Percentiles rank a stretch among this genome's conserved stretches.
These are phyloP conservation scores for Trichoplax adhaerens DNA, from an alignment of 37 sponge, comb jelly and placozoan species.

Conservation along the genomic window DNA sequence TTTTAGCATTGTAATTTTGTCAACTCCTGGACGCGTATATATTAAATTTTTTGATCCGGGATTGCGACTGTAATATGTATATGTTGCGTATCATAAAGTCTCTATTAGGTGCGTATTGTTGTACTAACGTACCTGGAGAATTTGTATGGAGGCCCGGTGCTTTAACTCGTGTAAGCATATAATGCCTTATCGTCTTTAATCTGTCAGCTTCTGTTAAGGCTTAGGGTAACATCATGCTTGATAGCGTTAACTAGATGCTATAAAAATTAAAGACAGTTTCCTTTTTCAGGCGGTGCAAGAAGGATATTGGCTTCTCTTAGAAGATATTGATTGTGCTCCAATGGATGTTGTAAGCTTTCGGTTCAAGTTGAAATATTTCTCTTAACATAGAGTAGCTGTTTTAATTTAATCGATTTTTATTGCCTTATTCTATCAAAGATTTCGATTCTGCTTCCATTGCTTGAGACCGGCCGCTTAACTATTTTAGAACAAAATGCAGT, in stretches of 20 bases:
- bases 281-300: conserved; percentile 36
- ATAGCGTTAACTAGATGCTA: neutral
- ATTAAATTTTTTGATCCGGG: neutral
- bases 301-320: conserved; percentile 65
- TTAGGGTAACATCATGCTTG: neutral
- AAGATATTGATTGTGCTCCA: conserved; percentile 23
- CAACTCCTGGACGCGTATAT: neutral
- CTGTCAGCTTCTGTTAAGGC: neutral
- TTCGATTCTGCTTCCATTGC: conserved; percentile 6
- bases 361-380: too few relatives aligned
- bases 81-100: neutral
- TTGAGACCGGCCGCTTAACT: conserved; percentile 23
- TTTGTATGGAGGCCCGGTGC: conserved; percentile 84
- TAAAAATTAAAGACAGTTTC: neutral
- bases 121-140: conserved; percentile 56
- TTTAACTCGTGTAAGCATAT: conserved; percentile 31
- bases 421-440: conserved; percentile 1
- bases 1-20: neutral
- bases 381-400: neutral
- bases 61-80: too few relatives aligned
- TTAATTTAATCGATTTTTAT: neutral
- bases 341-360: conserved; percentile 7
- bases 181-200: neutral
- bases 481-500: conserved; percentile 4
- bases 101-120: conserved; percentile 56